Conservation (phyloP, 2,113 vertebrate species). For the Paralichthys olivaceus region DNA sequence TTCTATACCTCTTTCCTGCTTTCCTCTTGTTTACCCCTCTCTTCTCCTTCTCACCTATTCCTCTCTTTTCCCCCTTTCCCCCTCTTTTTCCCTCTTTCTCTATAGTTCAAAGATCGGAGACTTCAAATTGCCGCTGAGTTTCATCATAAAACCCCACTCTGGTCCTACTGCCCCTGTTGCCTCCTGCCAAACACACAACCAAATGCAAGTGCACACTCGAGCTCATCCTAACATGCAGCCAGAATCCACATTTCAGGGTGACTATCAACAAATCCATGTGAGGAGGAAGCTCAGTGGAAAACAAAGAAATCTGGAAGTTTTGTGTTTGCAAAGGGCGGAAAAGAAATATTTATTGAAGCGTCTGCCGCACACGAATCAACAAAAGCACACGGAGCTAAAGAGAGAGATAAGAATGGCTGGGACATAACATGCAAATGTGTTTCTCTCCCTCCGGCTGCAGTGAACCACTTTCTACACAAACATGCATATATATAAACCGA, state of each 20-base stretch:
- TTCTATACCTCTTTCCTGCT: conserved; percentile 17
- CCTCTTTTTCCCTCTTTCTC: conserved; percentile 25
- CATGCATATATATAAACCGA: conserved; percentile 2
- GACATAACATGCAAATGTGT: conserved; percentile 44
- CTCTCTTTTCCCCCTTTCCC: conserved; percentile 12
- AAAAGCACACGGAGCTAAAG: conserved; percentile 18
- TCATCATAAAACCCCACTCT: conserved; percentile 79
- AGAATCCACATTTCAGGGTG: conserved; percentile 22
- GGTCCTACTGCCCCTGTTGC: conserved; percentile 74
- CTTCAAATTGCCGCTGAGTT: conserved; percentile 81
- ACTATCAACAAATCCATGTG: conserved; percentile 17
- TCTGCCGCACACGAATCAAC: conserved; percentile 48
- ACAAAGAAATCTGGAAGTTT: not conserved
- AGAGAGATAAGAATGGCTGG: conserved; percentile 31
- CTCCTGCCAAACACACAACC: conserved; percentile 71
- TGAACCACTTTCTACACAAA: conserved; percentile 38
- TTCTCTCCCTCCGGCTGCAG: conserved; percentile 25
- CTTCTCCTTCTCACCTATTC: not conserved
- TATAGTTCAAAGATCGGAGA: conserved; percentile 64
- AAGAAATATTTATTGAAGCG: conserved; percentile 43
- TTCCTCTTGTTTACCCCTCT: not conserved
- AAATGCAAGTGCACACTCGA: conserved; percentile 38
- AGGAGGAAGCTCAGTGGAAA: too few relatives aligned
- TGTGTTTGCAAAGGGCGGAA: conserved; percentile 28
- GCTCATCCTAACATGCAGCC: conserved; percentile 42